Base-by-base conservation (phyloP, 2,888 invertebrate genomes). In the Crocallis elinguaria region DNA sequence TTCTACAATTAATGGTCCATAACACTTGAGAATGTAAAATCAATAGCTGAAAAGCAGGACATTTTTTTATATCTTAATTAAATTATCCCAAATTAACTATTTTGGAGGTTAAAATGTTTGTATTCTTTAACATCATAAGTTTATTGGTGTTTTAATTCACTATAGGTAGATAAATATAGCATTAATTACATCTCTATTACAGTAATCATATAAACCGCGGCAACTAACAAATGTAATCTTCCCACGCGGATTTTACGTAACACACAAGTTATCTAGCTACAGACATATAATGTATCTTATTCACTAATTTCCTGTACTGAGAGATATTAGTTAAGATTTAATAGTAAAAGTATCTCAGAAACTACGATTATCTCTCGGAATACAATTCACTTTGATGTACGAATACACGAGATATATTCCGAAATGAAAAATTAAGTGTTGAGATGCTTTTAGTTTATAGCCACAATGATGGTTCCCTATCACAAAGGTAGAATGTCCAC, bases 291-390 rank as follows among this genome's bases (percentile, higher is more conserved):
- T 79, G 82, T 84, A 81, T 80, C 82, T 84, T 84, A 85, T 71
- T 79, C 61, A 67, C 87, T 90, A 90, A 86, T 82, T 90, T 89
- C 90, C 90, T 90, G 90, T 90, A 90, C 88, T 88, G 89, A 84
- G 84, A 89, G 87, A 89, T 89, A 89, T 88, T 43, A 87, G 79
- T 84, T 84, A 83, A 81, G 79, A 82, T 77, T 56, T 60, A 53
- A 35, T 54, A 60, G 59, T 60, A 57, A 57, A 78, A 67, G 77
- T 72, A 71, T 74, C 75, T 78, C 79, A 70, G 82, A 76, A 73
- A 75, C 67, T 67, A 68, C 68, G 64, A 69, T 67, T 70, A 73
- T 71, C 66, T 54, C 62, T 67, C 64, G 39, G 62, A 64, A 53
- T 63, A 61, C 48, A 49, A 57, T 57, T 56, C 38, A 57, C 56